Percentiles rank a stretch among this genome's conserved stretches.
These are phyloP conservation scores for Disparrhopalites patrizii DNA, from an alignment of 2,888 invertebrate genomes.

Conservation along the genomic window DNA sequence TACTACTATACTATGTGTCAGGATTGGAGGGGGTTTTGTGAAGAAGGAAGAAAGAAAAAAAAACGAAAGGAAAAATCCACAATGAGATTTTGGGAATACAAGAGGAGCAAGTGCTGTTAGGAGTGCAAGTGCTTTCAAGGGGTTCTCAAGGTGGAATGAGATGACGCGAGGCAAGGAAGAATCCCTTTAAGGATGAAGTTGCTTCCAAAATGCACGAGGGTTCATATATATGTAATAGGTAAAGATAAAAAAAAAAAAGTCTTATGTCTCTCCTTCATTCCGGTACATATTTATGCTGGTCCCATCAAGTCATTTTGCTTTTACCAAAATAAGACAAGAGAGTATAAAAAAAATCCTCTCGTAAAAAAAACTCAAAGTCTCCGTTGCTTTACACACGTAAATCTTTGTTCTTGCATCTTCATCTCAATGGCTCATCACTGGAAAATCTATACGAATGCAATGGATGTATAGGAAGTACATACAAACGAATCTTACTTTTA, in stretches of 20 bases:
- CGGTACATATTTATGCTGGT: too few relatives aligned
- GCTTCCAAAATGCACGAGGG: neutral
- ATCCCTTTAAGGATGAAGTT: constrained; percentile 26
- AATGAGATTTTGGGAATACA: too few relatives aligned
- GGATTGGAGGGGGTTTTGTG: neutral
- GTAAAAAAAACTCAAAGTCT: constrained; percentile 23
- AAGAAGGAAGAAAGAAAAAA: neutral
- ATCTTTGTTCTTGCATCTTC: neutral
- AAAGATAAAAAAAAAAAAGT: too few relatives aligned
- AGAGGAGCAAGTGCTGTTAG: constrained; percentile 2
- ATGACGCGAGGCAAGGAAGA: constrained; percentile 13
- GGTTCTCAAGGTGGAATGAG: constrained; percentile 30
- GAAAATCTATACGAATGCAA: too few relatives aligned
- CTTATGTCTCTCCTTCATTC: too few relatives aligned
- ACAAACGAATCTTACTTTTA: too few relatives aligned
- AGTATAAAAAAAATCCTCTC: constrained; percentile 21
- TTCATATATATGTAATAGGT: neutral
- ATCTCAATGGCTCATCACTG: too few relatives aligned
- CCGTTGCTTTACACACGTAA: neutral
- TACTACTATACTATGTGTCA: too few relatives aligned
- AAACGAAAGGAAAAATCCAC: neutral
- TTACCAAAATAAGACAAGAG: constrained; percentile 32
- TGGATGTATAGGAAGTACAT: neutral
- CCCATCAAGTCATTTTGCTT: constrained; percentile 32
- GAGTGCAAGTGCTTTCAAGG: constrained; percentile 21